Conservation (phyloP, 2,888 invertebrate species). For the Caenorhabditis panamensis region DNA sequence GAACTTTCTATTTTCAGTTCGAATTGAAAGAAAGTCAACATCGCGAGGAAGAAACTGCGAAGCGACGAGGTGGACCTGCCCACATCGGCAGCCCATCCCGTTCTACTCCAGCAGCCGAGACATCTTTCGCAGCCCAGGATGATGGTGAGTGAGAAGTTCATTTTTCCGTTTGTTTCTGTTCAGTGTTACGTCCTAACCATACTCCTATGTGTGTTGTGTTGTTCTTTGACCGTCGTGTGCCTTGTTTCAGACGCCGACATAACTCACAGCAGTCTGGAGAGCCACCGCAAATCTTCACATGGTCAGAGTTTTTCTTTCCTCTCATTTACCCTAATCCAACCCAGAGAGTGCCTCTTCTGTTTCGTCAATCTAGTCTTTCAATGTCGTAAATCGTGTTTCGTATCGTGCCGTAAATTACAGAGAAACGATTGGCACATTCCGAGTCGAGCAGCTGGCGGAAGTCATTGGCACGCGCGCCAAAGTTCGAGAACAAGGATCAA, state of each 20-base stretch:
- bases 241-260: constrained; percentile 71
- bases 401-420: constrained; percentile 69
- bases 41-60: constrained; percentile 83
- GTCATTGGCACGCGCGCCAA: constrained; percentile 77
- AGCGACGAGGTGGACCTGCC: constrained; percentile 82
- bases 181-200: constrained; percentile 38
- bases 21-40: constrained; percentile 96
- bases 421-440: constrained; percentile 67
- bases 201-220: constrained; percentile 50
- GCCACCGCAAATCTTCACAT: constrained; percentile 61
- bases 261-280: constrained; percentile 73
- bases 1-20: constrained; percentile 86
- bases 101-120: constrained; percentile 61
- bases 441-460: constrained; percentile 80
- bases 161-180: constrained; percentile 13
- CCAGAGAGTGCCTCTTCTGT: constrained; percentile 23
- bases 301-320: constrained; percentile 51
- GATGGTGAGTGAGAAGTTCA: constrained; percentile 54
- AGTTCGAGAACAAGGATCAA: constrained; percentile 78
- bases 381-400: constrained; percentile 43
- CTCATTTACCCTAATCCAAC: constrained; percentile 46
- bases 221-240: constrained; percentile 46
- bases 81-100: constrained; percentile 67
- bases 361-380: constrained; percentile 11
- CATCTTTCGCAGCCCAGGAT: constrained; percentile 66